These are phyloP conservation scores for Cephonodes hylas DNA, from an alignment of 2,888 invertebrate genomes.

Conservation along the genomic window DNA sequence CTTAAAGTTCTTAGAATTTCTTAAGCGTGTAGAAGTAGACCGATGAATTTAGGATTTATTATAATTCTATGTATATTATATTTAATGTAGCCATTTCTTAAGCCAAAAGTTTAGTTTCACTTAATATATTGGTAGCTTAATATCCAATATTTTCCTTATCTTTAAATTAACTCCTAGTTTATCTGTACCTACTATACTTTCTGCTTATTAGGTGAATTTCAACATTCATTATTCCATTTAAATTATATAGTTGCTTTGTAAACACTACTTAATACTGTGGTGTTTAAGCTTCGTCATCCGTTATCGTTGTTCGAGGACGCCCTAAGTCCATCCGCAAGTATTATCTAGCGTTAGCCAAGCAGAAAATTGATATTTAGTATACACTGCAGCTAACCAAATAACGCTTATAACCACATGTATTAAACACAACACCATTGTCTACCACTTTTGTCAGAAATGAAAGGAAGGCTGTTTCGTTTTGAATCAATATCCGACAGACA, in stretches of 20 bases:
- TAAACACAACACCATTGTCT: constrained; percentile 22
- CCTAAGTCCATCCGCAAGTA: constrained; percentile 19
- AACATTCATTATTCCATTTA: not conserved
- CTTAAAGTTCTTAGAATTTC: no score
- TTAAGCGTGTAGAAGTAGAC: no score
- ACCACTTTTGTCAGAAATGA: not conserved
- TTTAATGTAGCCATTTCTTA: no score
- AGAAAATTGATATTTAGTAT: constrained; percentile 63
- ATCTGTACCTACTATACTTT: no score
- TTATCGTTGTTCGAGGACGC: not conserved
- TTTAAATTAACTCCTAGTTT: no score
- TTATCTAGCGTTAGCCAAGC: constrained; percentile 50
- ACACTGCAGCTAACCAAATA: constrained; percentile 39
- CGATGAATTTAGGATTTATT: no score
- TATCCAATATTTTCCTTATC: no score
- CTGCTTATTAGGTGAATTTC: no score
- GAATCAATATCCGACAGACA: not conserved
- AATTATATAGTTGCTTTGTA: not conserved
- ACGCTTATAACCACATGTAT: constrained; percentile 25
- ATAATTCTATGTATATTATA: no score
- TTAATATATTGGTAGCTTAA: no score
- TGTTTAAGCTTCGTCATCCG: not conserved
- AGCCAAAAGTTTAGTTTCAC: no score
- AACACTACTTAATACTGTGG: not conserved
- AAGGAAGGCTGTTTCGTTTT: no score